Evolutionary conservation across 1,140 invertebrate species (phyloP), one percentile per base, ranked within the genome.

Genomic region (Plodia interpunctella): DNA sequence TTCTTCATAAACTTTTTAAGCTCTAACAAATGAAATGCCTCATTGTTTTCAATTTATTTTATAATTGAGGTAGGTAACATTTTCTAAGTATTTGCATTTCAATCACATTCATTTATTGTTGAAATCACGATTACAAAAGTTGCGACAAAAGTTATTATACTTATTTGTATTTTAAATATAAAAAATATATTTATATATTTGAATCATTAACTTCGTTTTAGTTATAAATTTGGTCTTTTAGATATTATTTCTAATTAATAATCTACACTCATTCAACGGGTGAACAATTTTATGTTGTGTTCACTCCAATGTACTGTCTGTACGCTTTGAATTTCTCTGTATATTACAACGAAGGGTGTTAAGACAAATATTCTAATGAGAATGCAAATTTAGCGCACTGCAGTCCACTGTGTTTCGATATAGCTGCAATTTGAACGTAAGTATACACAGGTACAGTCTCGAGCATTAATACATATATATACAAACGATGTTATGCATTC

Each of bases 351-450:
- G 56, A 57, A 62, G 61, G 60, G n/a, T n/a, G 60, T 67, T 70
- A 63, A 67, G 59, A 65, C 58, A 65, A 62, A 60, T 65, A 73
- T 63, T 73, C 60, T 67, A 70, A 73, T 70, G 65, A 67, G 60
- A 67, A 73, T 72, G 70, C 70, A 72, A 72, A 72, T 72, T 30
- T 65, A 44, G 59, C 59, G 59, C 59, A 60, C 15, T 60, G 59
- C 59, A 60, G 59, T 60, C 59, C 54, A 50, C 51, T 55, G 52
- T 35, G 17, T 52, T 35, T 30, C 51, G 35, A 60, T 52, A 49
- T 18, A 20, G 4, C 51, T 18, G 59, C 59, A 60, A 60, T 60
- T 54, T 55, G 59, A n/a, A 38, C 15, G 59, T 53, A 49, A 21
- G 9, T 19, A 21, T 8, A 10, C n/a, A n/a, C n/a, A n/a, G n/a